Conservation (phyloP, 2,113 vertebrate genomes). For the Chloropsis cyanopogon region DNA sequence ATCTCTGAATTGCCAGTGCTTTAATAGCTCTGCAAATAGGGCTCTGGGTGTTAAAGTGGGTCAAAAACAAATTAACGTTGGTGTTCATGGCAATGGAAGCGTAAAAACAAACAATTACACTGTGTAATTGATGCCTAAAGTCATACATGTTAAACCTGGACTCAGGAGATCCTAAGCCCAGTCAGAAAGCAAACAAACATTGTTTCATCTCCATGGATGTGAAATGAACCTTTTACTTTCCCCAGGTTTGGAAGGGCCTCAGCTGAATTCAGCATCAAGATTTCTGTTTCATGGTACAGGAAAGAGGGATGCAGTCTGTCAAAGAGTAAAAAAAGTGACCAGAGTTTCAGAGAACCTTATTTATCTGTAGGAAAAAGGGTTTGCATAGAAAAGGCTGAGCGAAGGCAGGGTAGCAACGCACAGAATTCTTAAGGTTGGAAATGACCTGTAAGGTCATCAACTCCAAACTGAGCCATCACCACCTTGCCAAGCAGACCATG, state of each 20-base stretch:
- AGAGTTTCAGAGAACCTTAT: not conserved
- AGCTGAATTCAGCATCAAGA: not conserved
- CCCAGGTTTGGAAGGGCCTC: not conserved
- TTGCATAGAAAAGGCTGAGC: not conserved
- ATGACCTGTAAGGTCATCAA: not conserved
- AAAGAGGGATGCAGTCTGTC: not conserved
- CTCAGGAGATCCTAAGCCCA: not conserved
- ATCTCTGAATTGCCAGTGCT: not conserved
- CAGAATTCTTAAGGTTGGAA: not conserved
- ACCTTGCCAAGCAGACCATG: not conserved
- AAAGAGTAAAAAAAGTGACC: not conserved
- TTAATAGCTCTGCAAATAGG: not conserved
- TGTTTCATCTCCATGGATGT: not conserved
- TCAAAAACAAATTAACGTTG: not conserved
- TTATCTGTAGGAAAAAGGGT: not conserved
- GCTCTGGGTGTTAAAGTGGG: not conserved
- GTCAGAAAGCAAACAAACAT: not conserved
- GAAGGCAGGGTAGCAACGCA: not conserved
- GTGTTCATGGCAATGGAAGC: not conserved
- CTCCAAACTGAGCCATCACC: not conserved
- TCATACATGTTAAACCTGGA: not conserved
- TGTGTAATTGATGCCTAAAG: not conserved
- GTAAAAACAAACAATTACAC: not conserved
- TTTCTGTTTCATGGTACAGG: accelerated
- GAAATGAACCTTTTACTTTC: not conserved